phyloP scores from a whole-genome alignment of 35 echinoderm and acorn worm species.

The Anneissia japonica region DNA sequence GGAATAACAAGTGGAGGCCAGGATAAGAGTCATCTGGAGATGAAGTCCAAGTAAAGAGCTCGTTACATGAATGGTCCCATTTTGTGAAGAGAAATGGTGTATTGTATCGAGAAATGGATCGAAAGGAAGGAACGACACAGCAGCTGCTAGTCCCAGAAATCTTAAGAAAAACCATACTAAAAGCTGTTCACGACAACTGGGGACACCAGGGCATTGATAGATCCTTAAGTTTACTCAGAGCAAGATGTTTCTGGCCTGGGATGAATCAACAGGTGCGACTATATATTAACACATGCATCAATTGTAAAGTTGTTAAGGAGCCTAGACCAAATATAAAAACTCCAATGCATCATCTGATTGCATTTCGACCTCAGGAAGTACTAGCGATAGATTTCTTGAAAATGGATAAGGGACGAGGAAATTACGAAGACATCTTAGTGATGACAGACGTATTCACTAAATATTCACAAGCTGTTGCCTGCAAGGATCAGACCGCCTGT shows the following conservation, averaged over 20 bases:
- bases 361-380: constrained; percentile 38
- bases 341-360: constrained; percentile 12
- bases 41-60: background rate
- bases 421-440: constrained; percentile 26
- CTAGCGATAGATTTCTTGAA: constrained; percentile 27
- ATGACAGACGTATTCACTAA: constrained; percentile 54
- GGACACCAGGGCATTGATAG: constrained; percentile 21
- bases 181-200: constrained; percentile 1
- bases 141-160: constrained; percentile 9
- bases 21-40: background rate
- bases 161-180: background rate
- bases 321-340: background rate
- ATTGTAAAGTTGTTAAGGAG: constrained; percentile 32
- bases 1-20: background rate
- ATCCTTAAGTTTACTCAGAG: background rate
- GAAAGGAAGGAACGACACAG: background rate
- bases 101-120: background rate
- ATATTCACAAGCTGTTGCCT: constrained; percentile 11
- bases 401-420: background rate
- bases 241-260: constrained; percentile 38
- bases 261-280: constrained; percentile 14
- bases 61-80: background rate
- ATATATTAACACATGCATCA: constrained; percentile 26
- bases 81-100: background rate
- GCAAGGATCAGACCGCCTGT: constrained; percentile 9